Base-by-base conservation (phyloP, 1,140 invertebrate genomes). In the Gerris buenoi region DNA sequence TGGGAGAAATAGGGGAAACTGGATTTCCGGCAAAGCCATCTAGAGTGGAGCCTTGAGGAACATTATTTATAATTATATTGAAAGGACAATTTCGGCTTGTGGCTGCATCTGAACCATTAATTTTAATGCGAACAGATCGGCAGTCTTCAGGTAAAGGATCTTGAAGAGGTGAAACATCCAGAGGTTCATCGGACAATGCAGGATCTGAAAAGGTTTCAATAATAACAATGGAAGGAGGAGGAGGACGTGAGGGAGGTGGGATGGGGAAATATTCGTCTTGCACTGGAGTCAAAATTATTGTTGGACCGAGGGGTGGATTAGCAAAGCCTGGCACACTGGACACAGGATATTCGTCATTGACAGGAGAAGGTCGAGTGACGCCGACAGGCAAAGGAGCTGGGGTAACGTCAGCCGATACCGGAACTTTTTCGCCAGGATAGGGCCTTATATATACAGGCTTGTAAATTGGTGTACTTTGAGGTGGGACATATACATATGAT, bases 171-270 rank as follows among this genome's bases (percentile, higher is more conserved):
- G 58, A 25, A 14, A 60, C 23, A 22, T 22, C 23, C 5, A 25
- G 22, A 13, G 58, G 58, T 14, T 60, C 58, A 60, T 15, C 15
- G 23, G 23, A 15, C 3, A 25, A 22, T 13, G 15, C 10, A 13
- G 23, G 5, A 25, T 33, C 56, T 23, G 46, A 25, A 22, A 61
- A 23, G 56, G 68, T 23, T 28, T 69, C 56, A 25, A 71, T n/a
- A 23, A 71, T 67, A 3, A 71, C 67, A 60, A 73, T 73, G 27
- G 69, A 66, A 3, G 72, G 72, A 14, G 72, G 71, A 1, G 72
- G 67, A 15, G 68, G 68, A 23, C 67, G 61, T 10, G 59, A 26
- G 56, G 65, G 64, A 25, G 64, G 63, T 22, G 57, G 61, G n/a
- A 26, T 25, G 18, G 67, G 33, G 46, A 65, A 27, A 22, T 57